A percentile compares a stretch with the other conserved stretches of the same genome.
Conservation (phyloP, 2,797 vertebrate species). For the Echeneis naucrates region DNA sequence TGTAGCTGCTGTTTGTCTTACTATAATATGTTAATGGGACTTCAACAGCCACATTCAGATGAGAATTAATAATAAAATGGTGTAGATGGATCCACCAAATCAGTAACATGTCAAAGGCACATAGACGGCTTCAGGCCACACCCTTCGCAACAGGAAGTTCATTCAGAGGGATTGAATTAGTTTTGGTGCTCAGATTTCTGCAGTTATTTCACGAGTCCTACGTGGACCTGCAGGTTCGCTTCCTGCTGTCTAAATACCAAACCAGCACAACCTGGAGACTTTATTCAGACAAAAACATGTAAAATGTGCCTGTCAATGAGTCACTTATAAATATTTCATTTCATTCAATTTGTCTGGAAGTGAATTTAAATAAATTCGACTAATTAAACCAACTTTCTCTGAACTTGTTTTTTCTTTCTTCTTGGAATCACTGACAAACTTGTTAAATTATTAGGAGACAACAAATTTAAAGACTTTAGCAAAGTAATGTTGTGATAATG, state of each 20-base stretch:
- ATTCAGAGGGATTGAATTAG: slow-evolving; percentile 1
- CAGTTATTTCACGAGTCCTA: neutral
- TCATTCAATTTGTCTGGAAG: too few species aligned
- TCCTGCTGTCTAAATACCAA: too few species aligned
- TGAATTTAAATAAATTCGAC: too few species aligned
- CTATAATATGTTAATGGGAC: slow-evolving; percentile 41
- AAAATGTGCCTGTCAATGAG: neutral
- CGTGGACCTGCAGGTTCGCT: too few species aligned
- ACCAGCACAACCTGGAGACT: neutral
- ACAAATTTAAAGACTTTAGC: neutral
- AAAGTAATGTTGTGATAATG: slow-evolving; percentile 18
- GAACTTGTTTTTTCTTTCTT: too few species aligned
- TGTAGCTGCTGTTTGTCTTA: slow-evolving; percentile 22
- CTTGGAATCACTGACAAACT: neutral
- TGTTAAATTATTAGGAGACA: neutral
- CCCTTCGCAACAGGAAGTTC: neutral
- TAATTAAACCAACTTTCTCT: too few species aligned
- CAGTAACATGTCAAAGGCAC: slow-evolving; percentile 60
- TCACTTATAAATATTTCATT: neutral
- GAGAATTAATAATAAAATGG: slow-evolving; percentile 20
- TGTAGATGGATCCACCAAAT: slow-evolving; percentile 42
- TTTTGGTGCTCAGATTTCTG: slow-evolving; percentile 18
- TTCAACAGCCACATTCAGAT: slow-evolving; percentile 22
- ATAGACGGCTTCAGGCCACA: slow-evolving; percentile 36
- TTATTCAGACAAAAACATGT: neutral